Base-by-base conservation (phyloP, 2,888 invertebrate genomes). In the Rhamnusium bicolor region DNA sequence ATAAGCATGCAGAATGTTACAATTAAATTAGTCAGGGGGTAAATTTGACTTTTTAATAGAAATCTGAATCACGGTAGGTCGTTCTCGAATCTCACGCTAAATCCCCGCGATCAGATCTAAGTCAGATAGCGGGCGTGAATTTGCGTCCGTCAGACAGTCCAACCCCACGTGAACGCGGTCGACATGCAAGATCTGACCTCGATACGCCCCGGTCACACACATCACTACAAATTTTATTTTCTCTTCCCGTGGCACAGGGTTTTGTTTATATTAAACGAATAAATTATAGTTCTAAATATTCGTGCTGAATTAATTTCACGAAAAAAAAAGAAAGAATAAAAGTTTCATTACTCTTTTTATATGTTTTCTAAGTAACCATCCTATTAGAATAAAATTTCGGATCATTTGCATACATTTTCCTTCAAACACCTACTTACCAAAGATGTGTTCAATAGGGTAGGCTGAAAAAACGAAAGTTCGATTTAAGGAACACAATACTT, bases 121-220 rank as follows among this genome's bases (percentile, higher is more conserved):
- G 79, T 77, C 80, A 80, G 83, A 83, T 83, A 83, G 77, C 76
- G 73, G 72, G 75, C 74, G 79, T 76, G 80, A 81, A 82, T 82
- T 80, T 80, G 81, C 81, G 77, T 75, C 79, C 78, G 83, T 82
- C 83, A 81, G 83, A 82, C 83, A 82, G 81, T 61, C 61, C 21
- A 51, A 12, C 77, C 77, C 77, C 74, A 75, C 74, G 32, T 73
- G 69, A 69, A 74, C 72, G 60, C 66, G 68, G 72, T 69, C 66
- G 73, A 73, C 79, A 80, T 76, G 79, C 79, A 75, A 82, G 82
- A 81, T 82, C 74, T 82, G 82, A 82, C 83, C 83, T 77, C 81
- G 83, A 82, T 83, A 82, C 24, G 63, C 68, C 62, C 19, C 58
- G 73, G 74, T 78, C 75, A 75, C 75, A 72, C 70, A 54, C 65